Conservation (phyloP, 1,140 invertebrate genomes). For the Lucilia cuprina region DNA sequence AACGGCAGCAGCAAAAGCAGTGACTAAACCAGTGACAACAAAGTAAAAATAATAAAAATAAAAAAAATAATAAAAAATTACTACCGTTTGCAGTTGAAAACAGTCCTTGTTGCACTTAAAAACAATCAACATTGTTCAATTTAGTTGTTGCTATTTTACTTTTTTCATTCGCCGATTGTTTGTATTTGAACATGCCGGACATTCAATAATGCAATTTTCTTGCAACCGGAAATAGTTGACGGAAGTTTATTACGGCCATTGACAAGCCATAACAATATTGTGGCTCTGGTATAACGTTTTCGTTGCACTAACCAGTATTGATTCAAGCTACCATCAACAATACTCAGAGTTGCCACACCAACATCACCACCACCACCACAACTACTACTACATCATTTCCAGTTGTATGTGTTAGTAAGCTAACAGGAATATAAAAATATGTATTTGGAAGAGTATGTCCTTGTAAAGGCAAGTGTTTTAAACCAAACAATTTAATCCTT, state of each 20-base stretch:
- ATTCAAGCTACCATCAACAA: no score
- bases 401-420: no score
- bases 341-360: no score
- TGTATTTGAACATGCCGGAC: slow-evolving; percentile 10
- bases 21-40: no score
- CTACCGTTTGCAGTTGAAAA: background rate
- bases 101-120: background rate
- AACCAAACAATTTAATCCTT: background rate
- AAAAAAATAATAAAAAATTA: background rate
- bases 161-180: background rate
- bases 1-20: background rate
- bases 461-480: background rate
- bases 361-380: no score
- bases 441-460: no score
- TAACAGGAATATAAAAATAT: no score
- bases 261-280: slow-evolving; percentile 29
- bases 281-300: background rate
- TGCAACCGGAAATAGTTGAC: slow-evolving; percentile 41
- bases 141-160: background rate
- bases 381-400: no score
- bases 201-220: slow-evolving; percentile 40
- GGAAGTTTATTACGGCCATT: slow-evolving; percentile 38
- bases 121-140: background rate
- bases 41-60: background rate
- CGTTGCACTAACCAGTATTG: background rate